Percentiles rank a stretch among this genome's conserved stretches.
These are phyloP conservation scores for Carposina sasakii DNA, from an alignment of 1,140 invertebrate genomes.

Conservation along the genomic window DNA sequence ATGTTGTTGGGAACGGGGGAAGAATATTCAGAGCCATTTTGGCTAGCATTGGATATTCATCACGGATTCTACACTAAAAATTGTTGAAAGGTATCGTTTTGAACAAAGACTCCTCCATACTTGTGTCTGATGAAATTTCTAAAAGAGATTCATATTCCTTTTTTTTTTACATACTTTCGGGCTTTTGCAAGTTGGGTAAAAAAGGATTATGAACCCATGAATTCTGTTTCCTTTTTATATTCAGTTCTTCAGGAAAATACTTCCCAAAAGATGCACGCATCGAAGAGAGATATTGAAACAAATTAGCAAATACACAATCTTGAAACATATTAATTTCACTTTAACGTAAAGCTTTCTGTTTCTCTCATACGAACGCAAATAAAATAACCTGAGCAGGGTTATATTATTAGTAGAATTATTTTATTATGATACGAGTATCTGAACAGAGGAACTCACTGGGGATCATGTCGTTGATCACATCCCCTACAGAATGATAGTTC, in stretches of 20 bases:
- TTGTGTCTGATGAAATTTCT: constrained; percentile 27
- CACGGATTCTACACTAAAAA: constrained; percentile 26
- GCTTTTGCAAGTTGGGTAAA: constrained; percentile 28
- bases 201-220: constrained; percentile 27
- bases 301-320: constrained; percentile 24
- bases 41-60: constrained; percentile 26
- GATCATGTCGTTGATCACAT: too few species aligned
- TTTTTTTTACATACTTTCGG: constrained; percentile 27
- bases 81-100: constrained; percentile 22
- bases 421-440: too few species aligned
- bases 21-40: constrained; percentile 22
- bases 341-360: constrained; percentile 26
- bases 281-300: constrained; percentile 20
- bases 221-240: constrained; percentile 24
- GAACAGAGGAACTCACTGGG: too few species aligned
- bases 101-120: constrained; percentile 25
- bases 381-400: too few species aligned
- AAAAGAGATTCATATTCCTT: constrained; percentile 27
- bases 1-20: constrained; percentile 24
- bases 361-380: constrained; percentile 24
- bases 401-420: too few species aligned
- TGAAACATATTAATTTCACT: constrained; percentile 26
- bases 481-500: too few species aligned
- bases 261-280: constrained; percentile 22
- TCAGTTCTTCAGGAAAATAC: constrained; percentile 20